These are phyloP conservation scores for Galaxea fascicularis DNA, from an alignment of 92 coral and sea anemone genomes.

Conservation along the genomic window DNA sequence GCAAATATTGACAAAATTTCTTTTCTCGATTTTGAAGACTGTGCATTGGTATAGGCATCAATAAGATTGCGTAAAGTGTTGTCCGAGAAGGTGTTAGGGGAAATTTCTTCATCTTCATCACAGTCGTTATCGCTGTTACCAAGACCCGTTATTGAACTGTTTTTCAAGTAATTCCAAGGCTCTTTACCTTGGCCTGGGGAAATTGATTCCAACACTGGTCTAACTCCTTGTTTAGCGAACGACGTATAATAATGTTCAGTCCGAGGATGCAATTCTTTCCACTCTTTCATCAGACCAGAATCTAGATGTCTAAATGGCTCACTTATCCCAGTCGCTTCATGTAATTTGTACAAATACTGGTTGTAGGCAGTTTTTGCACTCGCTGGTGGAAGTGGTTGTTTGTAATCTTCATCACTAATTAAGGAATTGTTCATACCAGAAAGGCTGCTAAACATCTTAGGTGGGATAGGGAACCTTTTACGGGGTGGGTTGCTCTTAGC, in stretches of 20 bases:
- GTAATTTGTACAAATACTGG: slow-evolving; percentile 2
- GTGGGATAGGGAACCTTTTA: too few relatives aligned
- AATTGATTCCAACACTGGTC: slow-evolving; percentile 27
- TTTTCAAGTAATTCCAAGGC: slow-evolving; percentile 12
- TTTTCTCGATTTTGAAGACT: too few relatives aligned
- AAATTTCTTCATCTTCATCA: slow-evolving; percentile 27
- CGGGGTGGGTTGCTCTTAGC: too few relatives aligned
- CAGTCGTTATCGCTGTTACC: slow-evolving; percentile 21
- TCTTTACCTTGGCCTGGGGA: slow-evolving; percentile 14
- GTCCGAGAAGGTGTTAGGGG: slow-evolving; percentile 27
- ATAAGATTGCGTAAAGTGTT: slow-evolving; percentile 29
- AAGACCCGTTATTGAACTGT: slow-evolving; percentile 24
- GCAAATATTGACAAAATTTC: too few relatives aligned
- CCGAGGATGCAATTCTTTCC: slow-evolving; percentile 42
- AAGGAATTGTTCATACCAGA: too few relatives aligned
- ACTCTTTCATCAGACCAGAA: slow-evolving; percentile 28
- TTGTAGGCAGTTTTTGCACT: slow-evolving; percentile 39
- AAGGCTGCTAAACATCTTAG: too few relatives aligned
- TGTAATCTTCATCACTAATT: slow-evolving; percentile 24
- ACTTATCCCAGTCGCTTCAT: too few relatives aligned
- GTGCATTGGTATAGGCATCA: slow-evolving; percentile 27
- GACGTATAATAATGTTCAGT: slow-evolving; percentile 9
- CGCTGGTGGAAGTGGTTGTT: slow-evolving; percentile 13
- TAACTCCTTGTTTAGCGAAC: slow-evolving; percentile 13
- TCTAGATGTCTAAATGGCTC: too few relatives aligned